Evolutionary conservation across 2,797 vertebrate species (phyloP), one percentile per base, ranked within the genome.

Genomic region (Okamejei kenojei): DNA sequence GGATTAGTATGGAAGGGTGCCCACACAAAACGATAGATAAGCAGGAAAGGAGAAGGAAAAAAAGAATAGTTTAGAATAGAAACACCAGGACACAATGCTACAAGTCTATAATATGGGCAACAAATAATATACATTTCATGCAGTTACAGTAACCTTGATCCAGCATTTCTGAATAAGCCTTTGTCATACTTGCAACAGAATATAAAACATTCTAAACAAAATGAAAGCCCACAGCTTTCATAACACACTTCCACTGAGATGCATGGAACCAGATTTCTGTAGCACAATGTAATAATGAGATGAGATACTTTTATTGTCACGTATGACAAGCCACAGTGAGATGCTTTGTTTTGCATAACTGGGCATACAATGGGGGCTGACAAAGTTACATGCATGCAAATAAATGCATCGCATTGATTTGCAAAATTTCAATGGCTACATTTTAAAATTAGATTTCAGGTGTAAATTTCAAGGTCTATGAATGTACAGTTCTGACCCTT

Each of bases 21-120:
- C 3, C 35, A 74, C 3, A 54, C 35, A 74, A 54, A 54, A 29
- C 73, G 90, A 91, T 71, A 21, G 35, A 54, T 23, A 54, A 5
- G 45, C 21, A 73, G 90, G 74, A 54, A 74, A 15, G 26, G 71
- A 92, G 90, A 92, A 45, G 76, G 38, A 76, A 76, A 74, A 54
- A 88, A 88, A 15, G 63, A 88, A 65, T 58, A 92, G 71, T 92
- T 92, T 92, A 92, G 71, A 92, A 58, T 76, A 74, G 73, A 54
- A 92, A 54, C 35, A 29, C 73, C 38, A 45, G 68, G 10, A 45
- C 10, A n/a, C 17, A 92, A 38, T 26, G 23, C 90, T 54, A 65
- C 13, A 63, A 68, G n/a, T 63, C n/a, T 23, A 68, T 68, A n/a
- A 68, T 92, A 23, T 17, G 45, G 90, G 29, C 45, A 92, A 92